Evolutionary conservation across 2,113 vertebrate species (phyloP).

Genomic region (Arvicanthis niloticus): DNA sequence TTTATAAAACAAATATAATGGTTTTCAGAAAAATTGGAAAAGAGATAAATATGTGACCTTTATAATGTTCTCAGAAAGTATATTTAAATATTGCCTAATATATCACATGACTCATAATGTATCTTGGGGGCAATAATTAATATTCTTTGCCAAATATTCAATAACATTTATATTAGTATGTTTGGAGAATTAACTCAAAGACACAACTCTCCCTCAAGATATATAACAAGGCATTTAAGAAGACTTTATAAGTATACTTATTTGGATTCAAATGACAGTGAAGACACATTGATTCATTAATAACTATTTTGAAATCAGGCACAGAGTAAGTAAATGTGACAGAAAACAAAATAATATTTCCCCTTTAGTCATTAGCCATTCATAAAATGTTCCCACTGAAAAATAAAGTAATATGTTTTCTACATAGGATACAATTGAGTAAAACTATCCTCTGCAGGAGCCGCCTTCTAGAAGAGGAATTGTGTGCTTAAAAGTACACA

Average conservation of each 20-base stretch:
- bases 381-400: background rate
- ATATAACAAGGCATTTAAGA: slow-evolving; percentile 59
- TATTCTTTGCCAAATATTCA: slow-evolving; percentile 28
- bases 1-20: slow-evolving; percentile 77
- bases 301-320: slow-evolving; percentile 54
- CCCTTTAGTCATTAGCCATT: background rate
- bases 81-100: slow-evolving; percentile 54
- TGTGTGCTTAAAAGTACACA: background rate
- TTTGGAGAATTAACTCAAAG: slow-evolving; percentile 51
- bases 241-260: slow-evolving; percentile 47
- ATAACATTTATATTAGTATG: slow-evolving; percentile 47
- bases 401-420: background rate
- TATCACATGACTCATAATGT: background rate
- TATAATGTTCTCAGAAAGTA: slow-evolving; percentile 21
- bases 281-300: slow-evolving; percentile 56
- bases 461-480: background rate
- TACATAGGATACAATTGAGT: background rate
- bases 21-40: slow-evolving; percentile 67
- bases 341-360: slow-evolving; percentile 39
- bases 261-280: slow-evolving; percentile 50
- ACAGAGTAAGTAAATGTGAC: slow-evolving; percentile 51
- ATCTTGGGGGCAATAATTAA: slow-evolving; percentile 40
- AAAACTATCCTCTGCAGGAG: background rate
- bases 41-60: slow-evolving; percentile 53
- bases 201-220: slow-evolving; percentile 52